Conservation (phyloP, 2,113 vertebrate genomes). For the Callorhinus ursinus region DNA sequence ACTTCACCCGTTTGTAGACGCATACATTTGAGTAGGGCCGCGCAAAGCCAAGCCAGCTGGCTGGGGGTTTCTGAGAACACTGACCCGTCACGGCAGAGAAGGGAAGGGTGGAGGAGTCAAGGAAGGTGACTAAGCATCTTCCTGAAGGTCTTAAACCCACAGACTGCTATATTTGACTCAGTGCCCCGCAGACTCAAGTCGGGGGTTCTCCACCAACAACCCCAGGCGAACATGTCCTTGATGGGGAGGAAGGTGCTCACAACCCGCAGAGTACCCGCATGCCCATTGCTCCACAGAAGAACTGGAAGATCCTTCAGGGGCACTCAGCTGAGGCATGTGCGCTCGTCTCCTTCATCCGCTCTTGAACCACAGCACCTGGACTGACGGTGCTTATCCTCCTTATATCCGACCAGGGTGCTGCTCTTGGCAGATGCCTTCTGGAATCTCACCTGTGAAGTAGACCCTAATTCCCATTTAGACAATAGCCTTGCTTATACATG, state of each 20-base stretch:
- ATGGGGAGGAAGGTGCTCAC: not conserved
- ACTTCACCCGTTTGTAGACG: fast-evolving
- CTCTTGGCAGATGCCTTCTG: not conserved
- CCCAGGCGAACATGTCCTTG: not conserved
- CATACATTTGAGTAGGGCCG: fast-evolving
- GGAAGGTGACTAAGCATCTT: not conserved
- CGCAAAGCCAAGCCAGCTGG: fast-evolving
- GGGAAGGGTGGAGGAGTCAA: not conserved
- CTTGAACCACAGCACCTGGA: not conserved
- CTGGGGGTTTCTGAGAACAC: fast-evolving
- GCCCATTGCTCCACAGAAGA: not conserved
- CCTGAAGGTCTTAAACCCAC: not conserved
- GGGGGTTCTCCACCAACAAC: not conserved
- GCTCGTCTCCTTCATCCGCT: not conserved
- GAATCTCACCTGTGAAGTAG: too few species aligned
- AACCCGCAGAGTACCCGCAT: too few species aligned
- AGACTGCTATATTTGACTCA: fast-evolving
- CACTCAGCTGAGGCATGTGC: fast-evolving
- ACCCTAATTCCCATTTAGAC: not conserved
- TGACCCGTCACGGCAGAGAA: fast-evolving
- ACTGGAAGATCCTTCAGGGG: too few species aligned
- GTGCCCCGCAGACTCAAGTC: too few species aligned
- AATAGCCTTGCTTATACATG: not conserved
- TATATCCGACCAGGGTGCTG: not conserved
- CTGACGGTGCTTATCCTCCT: fast-evolving